Evolutionary conservation across 2,888 invertebrate genomes (phyloP).

Genomic region (Pegoplata infirma): DNA sequence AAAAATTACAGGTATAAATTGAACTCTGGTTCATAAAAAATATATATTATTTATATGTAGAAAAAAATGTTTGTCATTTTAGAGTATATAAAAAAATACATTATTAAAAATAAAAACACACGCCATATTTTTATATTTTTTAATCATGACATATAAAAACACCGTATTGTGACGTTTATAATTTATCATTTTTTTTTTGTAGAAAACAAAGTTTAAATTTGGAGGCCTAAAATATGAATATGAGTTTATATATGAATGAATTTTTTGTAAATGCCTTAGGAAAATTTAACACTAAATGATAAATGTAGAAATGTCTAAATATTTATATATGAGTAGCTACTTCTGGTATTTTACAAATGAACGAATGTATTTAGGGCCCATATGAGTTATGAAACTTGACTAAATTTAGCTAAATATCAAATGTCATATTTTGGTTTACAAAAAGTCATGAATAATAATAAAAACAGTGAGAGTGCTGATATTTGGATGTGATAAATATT

Average conservation of each 20-base stretch:
- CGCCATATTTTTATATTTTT: constrained; percentile 8
- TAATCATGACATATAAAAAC: constrained; percentile 16
- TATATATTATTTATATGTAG: neutral
- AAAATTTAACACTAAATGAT: constrained; percentile 29
- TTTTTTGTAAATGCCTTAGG: constrained; percentile 4
- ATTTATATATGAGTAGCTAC: neutral
- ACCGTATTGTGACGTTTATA: constrained; percentile 9
- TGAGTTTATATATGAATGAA: neutral
- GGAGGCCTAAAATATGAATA: constrained; percentile 1
- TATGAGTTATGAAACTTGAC: neutral
- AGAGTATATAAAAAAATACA: neutral
- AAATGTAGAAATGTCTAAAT: constrained; percentile 30
- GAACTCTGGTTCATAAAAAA: neutral
- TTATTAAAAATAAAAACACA: neutral
- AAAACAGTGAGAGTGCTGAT: too few species aligned
- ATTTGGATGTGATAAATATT: too few species aligned
- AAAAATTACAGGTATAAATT: neutral
- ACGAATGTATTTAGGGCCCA: neutral
- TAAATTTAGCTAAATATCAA: neutral
- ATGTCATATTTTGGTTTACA: neutral
- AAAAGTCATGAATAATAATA: neutral
- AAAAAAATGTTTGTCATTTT: neutral
- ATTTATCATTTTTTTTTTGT: constrained; percentile 21
- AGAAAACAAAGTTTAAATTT: neutral
- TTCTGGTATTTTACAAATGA: neutral